Evolutionary conservation across 2,113 vertebrate species (phyloP).

Genomic region (Gorilla gorilla): DNA sequence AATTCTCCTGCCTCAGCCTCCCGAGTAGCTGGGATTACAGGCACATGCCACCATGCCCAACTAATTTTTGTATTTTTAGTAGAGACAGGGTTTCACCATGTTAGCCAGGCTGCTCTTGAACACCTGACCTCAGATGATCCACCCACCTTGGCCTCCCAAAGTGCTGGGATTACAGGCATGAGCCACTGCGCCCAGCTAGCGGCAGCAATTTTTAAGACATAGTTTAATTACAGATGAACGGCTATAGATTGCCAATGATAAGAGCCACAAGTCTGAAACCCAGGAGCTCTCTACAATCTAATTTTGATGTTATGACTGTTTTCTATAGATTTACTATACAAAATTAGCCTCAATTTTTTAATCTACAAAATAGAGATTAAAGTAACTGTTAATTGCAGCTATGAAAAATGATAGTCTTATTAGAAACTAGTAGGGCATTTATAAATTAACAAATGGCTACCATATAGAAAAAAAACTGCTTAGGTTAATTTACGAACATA

Average conservation of each 20-base stretch:
- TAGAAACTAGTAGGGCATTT: slow-evolving; percentile 35
- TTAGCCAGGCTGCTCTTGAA: too few relatives aligned
- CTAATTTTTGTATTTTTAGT: too few relatives aligned
- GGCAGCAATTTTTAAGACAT: slow-evolving; percentile 18
- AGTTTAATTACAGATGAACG: slow-evolving; percentile 3
- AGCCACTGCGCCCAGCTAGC: too few relatives aligned
- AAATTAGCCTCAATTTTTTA: slow-evolving; percentile 42
- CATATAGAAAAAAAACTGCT: neutral
- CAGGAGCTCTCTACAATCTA: neutral
- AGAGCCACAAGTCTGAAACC: neutral
- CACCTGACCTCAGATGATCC: too few relatives aligned
- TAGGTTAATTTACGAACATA: slow-evolving; percentile 10
- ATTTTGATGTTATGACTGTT: neutral
- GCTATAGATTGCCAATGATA: neutral
- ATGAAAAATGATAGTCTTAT: slow-evolving; percentile 37
- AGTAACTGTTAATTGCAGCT: neutral
- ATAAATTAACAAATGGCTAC: slow-evolving; percentile 14
- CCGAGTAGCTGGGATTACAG: too few relatives aligned
- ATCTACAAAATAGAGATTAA: slow-evolving; percentile 42
- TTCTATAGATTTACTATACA: slow-evolving; percentile 18
- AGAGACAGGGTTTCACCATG: too few relatives aligned
- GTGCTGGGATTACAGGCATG: too few relatives aligned
- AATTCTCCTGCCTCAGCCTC: too few relatives aligned
- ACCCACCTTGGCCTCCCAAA: too few relatives aligned
- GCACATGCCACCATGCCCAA: too few relatives aligned